Evolutionary conservation across 1,140 invertebrate genomes (phyloP).

Genomic region (Brachionus plicatilis): DNA sequence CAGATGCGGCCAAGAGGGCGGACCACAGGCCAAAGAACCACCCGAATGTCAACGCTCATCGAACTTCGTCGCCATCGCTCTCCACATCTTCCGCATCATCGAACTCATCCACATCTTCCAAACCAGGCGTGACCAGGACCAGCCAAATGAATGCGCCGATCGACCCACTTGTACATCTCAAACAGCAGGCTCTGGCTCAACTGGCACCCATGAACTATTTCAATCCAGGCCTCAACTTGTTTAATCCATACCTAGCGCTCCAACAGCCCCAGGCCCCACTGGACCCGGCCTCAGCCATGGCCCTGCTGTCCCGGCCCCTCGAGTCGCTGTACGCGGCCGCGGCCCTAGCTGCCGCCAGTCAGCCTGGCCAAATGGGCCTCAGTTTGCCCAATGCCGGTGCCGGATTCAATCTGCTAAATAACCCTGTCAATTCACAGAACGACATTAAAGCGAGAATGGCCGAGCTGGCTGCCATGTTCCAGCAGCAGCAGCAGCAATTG

Average conservation of each 20-base stretch:
- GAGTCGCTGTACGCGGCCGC: conserved; percentile 9
- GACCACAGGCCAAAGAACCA: background rate
- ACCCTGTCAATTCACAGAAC: background rate
- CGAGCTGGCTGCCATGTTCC: background rate
- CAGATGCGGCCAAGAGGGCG: background rate
- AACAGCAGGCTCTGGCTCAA: conserved; percentile 23
- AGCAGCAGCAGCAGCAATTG: conserved; percentile 4
- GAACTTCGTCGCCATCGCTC: background rate
- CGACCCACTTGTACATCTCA: conserved; percentile 11
- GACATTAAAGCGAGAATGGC: conserved; percentile 27
- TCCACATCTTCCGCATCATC: conserved; percentile 27
- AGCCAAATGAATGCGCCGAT: background rate
- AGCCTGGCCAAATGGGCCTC: background rate
- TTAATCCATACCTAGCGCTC: conserved; percentile 10
- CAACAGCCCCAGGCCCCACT: background rate
- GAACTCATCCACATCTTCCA: conserved; percentile 18
- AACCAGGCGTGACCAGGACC: background rate
- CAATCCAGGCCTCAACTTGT: background rate
- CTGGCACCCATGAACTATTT: background rate
- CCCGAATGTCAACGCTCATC: background rate
- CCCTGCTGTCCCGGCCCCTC: background rate
- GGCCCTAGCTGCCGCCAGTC: conserved; percentile 3
- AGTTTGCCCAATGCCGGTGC: background rate
- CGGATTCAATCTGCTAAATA: background rate
- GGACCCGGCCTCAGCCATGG: background rate